Conservation (phyloP, 2,113 vertebrate genomes). For the Mungos mungo region DNA sequence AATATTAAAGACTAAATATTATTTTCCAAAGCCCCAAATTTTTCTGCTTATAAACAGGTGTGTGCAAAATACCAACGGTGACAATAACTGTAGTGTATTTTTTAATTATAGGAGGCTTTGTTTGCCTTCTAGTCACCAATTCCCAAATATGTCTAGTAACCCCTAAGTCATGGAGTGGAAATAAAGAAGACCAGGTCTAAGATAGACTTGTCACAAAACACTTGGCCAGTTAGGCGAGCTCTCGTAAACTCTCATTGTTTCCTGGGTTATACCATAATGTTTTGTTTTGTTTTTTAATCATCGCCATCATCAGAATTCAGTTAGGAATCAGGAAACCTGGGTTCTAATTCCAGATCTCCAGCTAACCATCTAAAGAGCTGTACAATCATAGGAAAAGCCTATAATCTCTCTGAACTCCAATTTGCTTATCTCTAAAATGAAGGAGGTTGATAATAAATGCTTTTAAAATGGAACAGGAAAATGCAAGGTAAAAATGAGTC, state of each 20-base stretch:
- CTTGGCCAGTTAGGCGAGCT: not conserved
- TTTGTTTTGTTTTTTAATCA: not conserved
- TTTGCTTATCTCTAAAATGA: slow-evolving; percentile 61
- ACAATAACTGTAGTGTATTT: not conserved
- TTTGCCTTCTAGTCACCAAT: not conserved
- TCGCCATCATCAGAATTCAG: not conserved
- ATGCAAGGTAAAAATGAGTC: slow-evolving; percentile 45
- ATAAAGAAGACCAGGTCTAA: not conserved
- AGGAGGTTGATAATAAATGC: slow-evolving; percentile 1
- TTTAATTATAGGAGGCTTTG: not conserved
- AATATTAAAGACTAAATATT: not conserved
- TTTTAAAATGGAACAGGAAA: slow-evolving; percentile 60
- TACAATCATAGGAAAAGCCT: slow-evolving; percentile 53
- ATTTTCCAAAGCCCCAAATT: not conserved
- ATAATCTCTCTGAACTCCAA: slow-evolving; percentile 45
- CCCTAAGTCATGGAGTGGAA: not conserved
- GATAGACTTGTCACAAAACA: not conserved
- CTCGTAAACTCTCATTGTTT: not conserved
- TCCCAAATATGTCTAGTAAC: not conserved
- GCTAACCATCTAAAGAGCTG: slow-evolving; percentile 11
- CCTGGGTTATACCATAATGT: not conserved
- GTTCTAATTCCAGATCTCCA: slow-evolving; percentile 45
- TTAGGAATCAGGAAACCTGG: slow-evolving; percentile 8
- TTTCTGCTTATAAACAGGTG: not conserved
- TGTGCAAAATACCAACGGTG: not conserved